phyloP scores from a whole-genome alignment of 1,140 invertebrate species.

The Diuraphis noxia region DNA sequence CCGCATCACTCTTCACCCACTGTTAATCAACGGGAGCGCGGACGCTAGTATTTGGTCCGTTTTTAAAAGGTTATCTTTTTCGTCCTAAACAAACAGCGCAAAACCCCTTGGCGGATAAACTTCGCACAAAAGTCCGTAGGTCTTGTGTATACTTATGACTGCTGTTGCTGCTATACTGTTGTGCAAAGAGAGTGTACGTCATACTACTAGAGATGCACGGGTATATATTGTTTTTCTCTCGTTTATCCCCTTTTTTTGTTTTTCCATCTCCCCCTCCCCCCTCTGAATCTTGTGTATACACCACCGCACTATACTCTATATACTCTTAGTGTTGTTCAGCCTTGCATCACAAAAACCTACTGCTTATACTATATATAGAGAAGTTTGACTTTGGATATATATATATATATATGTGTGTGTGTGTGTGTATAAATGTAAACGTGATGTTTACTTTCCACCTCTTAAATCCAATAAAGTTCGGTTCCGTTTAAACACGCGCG shows the following conservation, averaged over 20 bases:
- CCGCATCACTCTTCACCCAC: neutral
- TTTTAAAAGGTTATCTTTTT: slow-evolving; percentile 53
- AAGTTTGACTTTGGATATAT: neutral
- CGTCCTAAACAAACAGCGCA: slow-evolving; percentile 47
- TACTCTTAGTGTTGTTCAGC: neutral
- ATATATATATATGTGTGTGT: neutral
- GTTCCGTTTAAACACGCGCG: slow-evolving; percentile 31
- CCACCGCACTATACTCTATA: neutral
- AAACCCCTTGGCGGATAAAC: slow-evolving; percentile 35
- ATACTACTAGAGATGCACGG: neutral
- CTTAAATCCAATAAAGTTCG: slow-evolving; percentile 48
- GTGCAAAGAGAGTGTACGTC: slow-evolving; percentile 28
- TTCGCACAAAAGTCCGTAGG: slow-evolving; percentile 47
- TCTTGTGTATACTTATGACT: slow-evolving; percentile 41
- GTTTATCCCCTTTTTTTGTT: neutral
- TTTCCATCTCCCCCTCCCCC: neutral
- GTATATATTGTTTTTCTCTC: slow-evolving; percentile 28
- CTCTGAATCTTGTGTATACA: neutral
- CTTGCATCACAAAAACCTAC: slow-evolving; percentile 29
- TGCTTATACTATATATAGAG: neutral
- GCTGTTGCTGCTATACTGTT: slow-evolving; percentile 6
- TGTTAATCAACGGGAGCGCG: slow-evolving; percentile 41
- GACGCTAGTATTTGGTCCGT: slow-evolving; percentile 30
- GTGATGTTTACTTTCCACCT: slow-evolving; percentile 46
- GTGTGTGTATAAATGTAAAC: slow-evolving; percentile 3